Base-by-base conservation (phyloP, 2,113 vertebrate species). In the Lepus timidus region DNA sequence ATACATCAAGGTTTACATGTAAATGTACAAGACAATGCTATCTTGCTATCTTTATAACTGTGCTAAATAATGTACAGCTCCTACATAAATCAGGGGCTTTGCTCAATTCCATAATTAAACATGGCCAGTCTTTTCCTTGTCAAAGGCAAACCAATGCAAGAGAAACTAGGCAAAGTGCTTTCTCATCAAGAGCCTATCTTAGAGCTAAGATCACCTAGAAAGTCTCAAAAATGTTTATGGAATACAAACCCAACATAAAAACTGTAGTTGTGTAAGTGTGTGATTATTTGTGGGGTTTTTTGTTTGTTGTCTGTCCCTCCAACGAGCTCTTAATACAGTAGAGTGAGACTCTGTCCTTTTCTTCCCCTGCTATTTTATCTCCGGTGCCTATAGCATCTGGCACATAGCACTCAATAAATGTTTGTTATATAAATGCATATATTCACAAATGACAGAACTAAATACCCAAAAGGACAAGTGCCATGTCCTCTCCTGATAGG, bases 151-250 rank as follows among this genome's bases (percentile, higher is more conserved):
- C 20, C 68, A 73, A 2, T 76, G 31, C 85, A 74, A 23, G 6
- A 74, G 33, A 74, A 96, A 81, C 64, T 29, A 75, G 71, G 51
- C 31, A 65, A 88, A 11, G 33, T 8, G 6, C 17, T 86, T 74
- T 79, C 88, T 88, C 68, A 89, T 81, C 58, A 85, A 91, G 49
- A 81, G 27, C 7, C 36, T 67, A 51, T 68, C 85, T 55, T 1
- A 87, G 44, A 91, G 3, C 80, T 88, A 39, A 55, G 22, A 80
- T 22, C 74, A 80, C 25, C 39, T 58, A 17, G 44, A 84, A 39
- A n/a, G 22, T 31, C 51, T 95, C 67, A 81, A 29, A 83, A 16
- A 58, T 65, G 94, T 96, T 85, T 88, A 93, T 16, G 81, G 67
- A 91, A 49, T 67, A 86, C 3, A 64, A 81, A 84, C 13, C 23